Conservation (phyloP, 2,888 invertebrate genomes). For the Gisinianus flammeolus region DNA sequence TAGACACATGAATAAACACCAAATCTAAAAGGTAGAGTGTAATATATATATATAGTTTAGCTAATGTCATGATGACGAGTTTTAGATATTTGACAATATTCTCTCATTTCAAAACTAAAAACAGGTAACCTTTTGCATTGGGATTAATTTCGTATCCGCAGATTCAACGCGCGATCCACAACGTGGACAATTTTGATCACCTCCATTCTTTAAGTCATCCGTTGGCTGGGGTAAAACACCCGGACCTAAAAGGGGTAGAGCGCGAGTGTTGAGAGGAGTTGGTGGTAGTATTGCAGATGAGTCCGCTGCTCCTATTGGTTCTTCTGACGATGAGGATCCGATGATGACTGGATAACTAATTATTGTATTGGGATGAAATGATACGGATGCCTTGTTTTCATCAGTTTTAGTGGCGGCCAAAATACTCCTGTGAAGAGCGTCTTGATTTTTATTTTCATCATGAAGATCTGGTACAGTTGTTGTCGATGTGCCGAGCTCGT, state of each 20-base stretch:
- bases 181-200: slow-evolving; percentile 5
- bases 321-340: neutral
- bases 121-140: too few relatives aligned
- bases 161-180: slow-evolving; percentile 22
- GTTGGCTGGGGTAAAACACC: neutral
- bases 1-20: neutral
- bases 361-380: neutral
- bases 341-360: neutral
- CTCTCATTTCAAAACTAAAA: neutral
- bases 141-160: slow-evolving; percentile 29
- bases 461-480: neutral
- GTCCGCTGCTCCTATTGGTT: neutral
- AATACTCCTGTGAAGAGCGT: neutral
- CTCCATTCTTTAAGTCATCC: neutral
- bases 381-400: too few relatives aligned
- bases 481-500: too few relatives aligned
- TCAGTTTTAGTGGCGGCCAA: neutral
- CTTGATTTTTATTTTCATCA: neutral
- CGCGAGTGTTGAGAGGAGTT: neutral
- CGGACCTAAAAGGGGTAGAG: neutral
- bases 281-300: neutral
- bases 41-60: neutral
- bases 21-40: slow-evolving; percentile 11
- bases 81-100: neutral
- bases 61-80: neutral